A percentile compares a stretch with the other conserved stretches of the same genome.
phyloP scores from a whole-genome alignment of 1,140 invertebrate species.

The Lasioglossum baleicum region DNA sequence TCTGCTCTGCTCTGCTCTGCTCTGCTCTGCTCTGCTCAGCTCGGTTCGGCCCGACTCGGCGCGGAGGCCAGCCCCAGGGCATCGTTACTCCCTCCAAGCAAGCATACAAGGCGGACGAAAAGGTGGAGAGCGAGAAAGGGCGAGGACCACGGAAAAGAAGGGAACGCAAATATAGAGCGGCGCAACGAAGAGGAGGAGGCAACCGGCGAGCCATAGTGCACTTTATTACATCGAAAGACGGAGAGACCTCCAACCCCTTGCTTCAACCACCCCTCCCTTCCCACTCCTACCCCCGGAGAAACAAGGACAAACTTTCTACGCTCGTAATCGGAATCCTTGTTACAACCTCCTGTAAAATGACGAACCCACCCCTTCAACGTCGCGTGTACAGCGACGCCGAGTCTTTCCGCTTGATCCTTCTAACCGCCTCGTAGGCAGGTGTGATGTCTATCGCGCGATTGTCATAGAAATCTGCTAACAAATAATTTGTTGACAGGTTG shows the following conservation, averaged over 20 bases:
- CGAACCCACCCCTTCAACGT: background rate
- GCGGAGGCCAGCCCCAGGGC: conserved; percentile 70
- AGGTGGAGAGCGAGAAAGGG: conserved; percentile 45
- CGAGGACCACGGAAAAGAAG: conserved; percentile 40
- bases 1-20: too few species aligned
- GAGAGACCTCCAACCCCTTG: background rate
- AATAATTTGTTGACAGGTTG: too few species aligned
- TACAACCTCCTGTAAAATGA: conserved; percentile 24
- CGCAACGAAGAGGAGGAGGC: conserved; percentile 10
- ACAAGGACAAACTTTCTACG: conserved; percentile 30
- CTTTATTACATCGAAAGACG: conserved; percentile 47
- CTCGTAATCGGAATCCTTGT: conserved; percentile 25
- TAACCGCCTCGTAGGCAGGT: background rate
- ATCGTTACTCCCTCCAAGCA: conserved; percentile 77
- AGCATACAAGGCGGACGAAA: conserved; percentile 55
- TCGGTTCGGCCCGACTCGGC: conserved; percentile 37
- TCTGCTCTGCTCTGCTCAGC: too few species aligned
- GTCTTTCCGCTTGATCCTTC: too few species aligned
- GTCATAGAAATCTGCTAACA: too few species aligned
- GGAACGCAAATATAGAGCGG: conserved; percentile 36
- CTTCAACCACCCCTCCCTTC: too few species aligned
- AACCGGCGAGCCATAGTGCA: conserved; percentile 11
- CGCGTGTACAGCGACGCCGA: background rate
- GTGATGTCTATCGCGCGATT: background rate
- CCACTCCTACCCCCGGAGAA: background rate